Conservation (phyloP, 2,888 invertebrate genomes). For the Ditylenchus weischeri region DNA sequence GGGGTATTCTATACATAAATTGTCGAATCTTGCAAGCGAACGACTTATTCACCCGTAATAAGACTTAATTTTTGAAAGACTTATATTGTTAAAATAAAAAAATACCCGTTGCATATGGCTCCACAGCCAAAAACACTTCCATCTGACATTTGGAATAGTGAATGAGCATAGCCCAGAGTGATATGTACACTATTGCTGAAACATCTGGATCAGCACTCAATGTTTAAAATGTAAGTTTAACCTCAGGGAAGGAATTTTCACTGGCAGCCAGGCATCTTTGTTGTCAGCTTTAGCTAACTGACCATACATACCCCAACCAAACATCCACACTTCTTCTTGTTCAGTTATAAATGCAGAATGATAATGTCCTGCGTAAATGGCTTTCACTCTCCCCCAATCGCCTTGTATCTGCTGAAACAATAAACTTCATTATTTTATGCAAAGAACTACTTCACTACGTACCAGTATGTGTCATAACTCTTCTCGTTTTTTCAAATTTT, state of each 20-base stretch:
- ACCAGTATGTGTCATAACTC: too few relatives aligned
- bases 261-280: slow-evolving; percentile 7
- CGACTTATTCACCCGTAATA: too few relatives aligned
- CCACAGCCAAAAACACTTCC: slow-evolving; percentile 37
- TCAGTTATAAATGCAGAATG: slow-evolving; percentile 47
- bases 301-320: slow-evolving; percentile 53
- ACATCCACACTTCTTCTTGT: slow-evolving; percentile 44
- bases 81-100: too few relatives aligned
- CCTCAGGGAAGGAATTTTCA: slow-evolving; percentile 10
- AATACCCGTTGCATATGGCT: slow-evolving; percentile 27
- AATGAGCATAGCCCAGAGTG: slow-evolving; percentile 36
- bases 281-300: slow-evolving; percentile 43
- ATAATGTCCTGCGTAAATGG: slow-evolving; percentile 50
- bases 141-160: slow-evolving; percentile 28
- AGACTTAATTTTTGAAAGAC: too few relatives aligned
- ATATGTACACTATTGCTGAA: slow-evolving; percentile 19
- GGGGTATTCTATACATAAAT: too few relatives aligned
- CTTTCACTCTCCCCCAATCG: slow-evolving; percentile 36
- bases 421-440: too few relatives aligned
- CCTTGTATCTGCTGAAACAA: slow-evolving; percentile 42
- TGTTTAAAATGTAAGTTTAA: not conserved
- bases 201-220: not conserved
- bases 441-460: too few relatives aligned
- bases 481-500: too few relatives aligned
- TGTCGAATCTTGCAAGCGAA: too few relatives aligned